phyloP scores from a whole-genome alignment of 2,113 vertebrate genomes.

The Chinchilla lanigera region DNA sequence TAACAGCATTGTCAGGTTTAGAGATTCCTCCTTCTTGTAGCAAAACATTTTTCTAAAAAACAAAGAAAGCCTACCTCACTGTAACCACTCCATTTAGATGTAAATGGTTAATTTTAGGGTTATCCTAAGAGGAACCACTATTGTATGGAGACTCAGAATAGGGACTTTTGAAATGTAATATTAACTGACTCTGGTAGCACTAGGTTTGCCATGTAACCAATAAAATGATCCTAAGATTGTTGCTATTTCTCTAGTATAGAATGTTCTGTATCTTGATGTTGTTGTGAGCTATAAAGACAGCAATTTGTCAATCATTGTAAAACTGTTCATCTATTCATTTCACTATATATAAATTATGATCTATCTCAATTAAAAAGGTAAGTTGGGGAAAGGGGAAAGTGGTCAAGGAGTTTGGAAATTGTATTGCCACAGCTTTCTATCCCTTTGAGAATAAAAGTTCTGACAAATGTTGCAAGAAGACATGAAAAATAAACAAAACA shows the following conservation, averaged over 20 bases:
- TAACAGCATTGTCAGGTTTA: neutral
- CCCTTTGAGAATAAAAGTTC: neutral
- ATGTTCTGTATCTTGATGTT: neutral
- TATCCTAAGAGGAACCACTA: neutral
- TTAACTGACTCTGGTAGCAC: neutral
- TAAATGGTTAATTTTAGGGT: neutral
- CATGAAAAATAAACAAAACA: neutral
- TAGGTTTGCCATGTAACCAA: neutral
- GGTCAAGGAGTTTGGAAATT: neutral
- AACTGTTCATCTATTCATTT: neutral
- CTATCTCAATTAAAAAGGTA: neutral
- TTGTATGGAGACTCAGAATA: neutral
- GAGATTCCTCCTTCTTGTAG: neutral
- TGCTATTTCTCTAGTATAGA: neutral
- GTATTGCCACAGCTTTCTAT: neutral
- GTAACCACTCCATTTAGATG: neutral
- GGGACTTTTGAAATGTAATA: neutral
- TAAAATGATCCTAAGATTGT: neutral
- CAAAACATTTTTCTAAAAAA: neutral
- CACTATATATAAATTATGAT: neutral
- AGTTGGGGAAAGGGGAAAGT: neutral
- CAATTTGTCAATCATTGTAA: neutral
- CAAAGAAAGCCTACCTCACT: neutral
- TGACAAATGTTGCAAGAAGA: neutral
- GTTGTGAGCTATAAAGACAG: neutral